A percentile compares a stretch with the other conserved stretches of the same genome.
phyloP scores from a whole-genome alignment of 1,140 invertebrate genomes.

The Drosophila watanabei region DNA sequence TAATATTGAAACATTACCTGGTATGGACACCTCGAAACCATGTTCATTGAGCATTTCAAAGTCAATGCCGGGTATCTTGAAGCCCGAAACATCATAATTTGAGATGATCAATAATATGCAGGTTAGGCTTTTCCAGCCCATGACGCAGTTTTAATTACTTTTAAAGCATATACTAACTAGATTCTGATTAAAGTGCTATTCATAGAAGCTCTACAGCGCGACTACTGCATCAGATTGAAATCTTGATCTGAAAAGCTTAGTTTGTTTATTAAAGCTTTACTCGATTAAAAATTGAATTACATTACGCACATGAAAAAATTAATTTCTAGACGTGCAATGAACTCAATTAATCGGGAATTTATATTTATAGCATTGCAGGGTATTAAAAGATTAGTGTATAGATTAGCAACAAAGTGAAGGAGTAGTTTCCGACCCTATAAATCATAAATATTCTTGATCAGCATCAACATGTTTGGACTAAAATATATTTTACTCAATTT shows the following conservation, averaged over 20 bases:
- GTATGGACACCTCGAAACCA: slow-evolving; percentile 72
- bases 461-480: too few relatives aligned
- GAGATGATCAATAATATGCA: slow-evolving; percentile 1
- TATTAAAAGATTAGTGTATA: too few relatives aligned
- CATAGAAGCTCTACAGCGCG: slow-evolving; percentile 15
- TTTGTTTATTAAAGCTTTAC: slow-evolving; percentile 22
- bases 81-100: slow-evolving; percentile 22
- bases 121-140: slow-evolving; percentile 26
- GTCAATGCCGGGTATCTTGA: slow-evolving; percentile 56
- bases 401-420: too few relatives aligned
- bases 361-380: neutral
- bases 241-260: slow-evolving; percentile 40
- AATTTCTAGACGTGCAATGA: neutral
- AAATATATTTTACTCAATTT: too few relatives aligned
- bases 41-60: slow-evolving; percentile 51
- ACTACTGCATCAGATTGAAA: slow-evolving; percentile 30
- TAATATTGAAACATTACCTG: slow-evolving; percentile 39
- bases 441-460: too few relatives aligned
- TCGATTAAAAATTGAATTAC: neutral
- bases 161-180: slow-evolving; percentile 31
- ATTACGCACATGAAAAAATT: neutral
- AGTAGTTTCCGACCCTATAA: too few relatives aligned
- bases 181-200: slow-evolving; percentile 16
- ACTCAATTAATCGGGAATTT: neutral
- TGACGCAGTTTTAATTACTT: slow-evolving; percentile 58